These are phyloP conservation scores for Archocentrus centrarchus DNA, from an alignment of 2,113 vertebrate genomes.

Conservation along the genomic window DNA sequence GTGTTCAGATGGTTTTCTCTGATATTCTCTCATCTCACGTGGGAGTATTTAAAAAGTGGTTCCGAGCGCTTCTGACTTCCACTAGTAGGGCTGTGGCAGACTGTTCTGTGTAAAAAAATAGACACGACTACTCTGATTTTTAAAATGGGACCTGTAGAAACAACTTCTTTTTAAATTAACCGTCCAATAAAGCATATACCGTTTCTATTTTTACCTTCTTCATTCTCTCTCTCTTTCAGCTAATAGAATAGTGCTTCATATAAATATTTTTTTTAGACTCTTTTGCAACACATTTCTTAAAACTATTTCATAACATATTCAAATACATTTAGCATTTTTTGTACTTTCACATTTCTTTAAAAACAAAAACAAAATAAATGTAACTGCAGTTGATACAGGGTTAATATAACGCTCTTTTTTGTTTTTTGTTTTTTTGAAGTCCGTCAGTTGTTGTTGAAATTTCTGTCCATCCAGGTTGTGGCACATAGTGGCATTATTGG, in stretches of 20 bases:
- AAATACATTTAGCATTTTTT: conserved; percentile 77
- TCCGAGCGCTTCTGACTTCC: conserved; percentile 46
- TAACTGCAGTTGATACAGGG: conserved; percentile 72
- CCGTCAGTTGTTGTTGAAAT: conserved; percentile 71
- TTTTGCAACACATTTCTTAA: conserved; percentile 79
- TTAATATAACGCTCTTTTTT: conserved; percentile 74
- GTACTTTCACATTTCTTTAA: conserved; percentile 70
- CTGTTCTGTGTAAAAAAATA: conserved; percentile 83
- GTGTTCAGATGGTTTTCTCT: conserved; percentile 31
- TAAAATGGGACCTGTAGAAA: conserved; percentile 77
- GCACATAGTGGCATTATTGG: conserved; percentile 99
- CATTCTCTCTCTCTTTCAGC: conserved; percentile 28
- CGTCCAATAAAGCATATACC: conserved; percentile 71
- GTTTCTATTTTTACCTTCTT: conserved; percentile 34
- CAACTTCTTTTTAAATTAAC: conserved; percentile 63
- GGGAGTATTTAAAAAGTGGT: conserved; percentile 59
- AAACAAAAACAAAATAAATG: conserved; percentile 56
- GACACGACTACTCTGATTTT: conserved; percentile 75
- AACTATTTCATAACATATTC: conserved; percentile 83
- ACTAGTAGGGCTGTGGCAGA: conserved; percentile 60
- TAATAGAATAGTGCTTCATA: conserved; percentile 74
- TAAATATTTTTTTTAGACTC: conserved; percentile 78
- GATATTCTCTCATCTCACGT: conserved; percentile 38
- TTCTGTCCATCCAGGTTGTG: conserved; percentile 87
- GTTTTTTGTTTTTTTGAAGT: conserved; percentile 60